Conservation (phyloP, 2,113 vertebrate species). For the Xiphophorus maculatus region DNA sequence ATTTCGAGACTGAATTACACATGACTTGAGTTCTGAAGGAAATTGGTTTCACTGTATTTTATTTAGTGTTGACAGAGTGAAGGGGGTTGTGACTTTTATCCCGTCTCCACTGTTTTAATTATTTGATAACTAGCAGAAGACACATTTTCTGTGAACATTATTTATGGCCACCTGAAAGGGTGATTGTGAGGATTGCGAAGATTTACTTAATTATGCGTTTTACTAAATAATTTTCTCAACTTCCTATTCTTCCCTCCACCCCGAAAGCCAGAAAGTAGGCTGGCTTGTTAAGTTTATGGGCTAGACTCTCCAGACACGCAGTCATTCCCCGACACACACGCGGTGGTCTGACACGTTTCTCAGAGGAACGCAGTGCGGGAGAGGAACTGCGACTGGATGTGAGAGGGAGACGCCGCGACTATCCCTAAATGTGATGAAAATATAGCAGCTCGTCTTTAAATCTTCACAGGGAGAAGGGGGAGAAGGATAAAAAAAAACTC, state of each 20-base stretch:
- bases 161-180: too few species aligned
- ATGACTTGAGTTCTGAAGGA: too few species aligned
- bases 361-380: conserved; percentile 41
- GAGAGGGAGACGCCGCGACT: conserved; percentile 43
- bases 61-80: too few species aligned
- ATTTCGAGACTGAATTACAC: too few species aligned
- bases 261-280: conserved; percentile 57
- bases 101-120: too few species aligned
- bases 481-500: conserved; percentile 31
- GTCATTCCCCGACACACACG: conserved; percentile 63
- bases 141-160: too few species aligned
- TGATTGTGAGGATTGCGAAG: background rate
- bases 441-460: conserved; percentile 26
- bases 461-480: conserved; percentile 60
- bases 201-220: background rate
- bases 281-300: conserved; percentile 68
- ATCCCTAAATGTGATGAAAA: conserved; percentile 68
- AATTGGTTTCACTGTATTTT: too few species aligned
- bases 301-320: conserved; percentile 55
- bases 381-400: conserved; percentile 61
- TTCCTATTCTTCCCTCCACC: conserved; percentile 37
- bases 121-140: too few species aligned
- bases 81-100: too few species aligned
- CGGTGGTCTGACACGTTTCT: conserved; percentile 42
- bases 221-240: background rate